Evolutionary conservation across 2,888 invertebrate genomes (phyloP), one percentile per base, ranked within the genome.

Genomic region (Microplitis manilae): DNA sequence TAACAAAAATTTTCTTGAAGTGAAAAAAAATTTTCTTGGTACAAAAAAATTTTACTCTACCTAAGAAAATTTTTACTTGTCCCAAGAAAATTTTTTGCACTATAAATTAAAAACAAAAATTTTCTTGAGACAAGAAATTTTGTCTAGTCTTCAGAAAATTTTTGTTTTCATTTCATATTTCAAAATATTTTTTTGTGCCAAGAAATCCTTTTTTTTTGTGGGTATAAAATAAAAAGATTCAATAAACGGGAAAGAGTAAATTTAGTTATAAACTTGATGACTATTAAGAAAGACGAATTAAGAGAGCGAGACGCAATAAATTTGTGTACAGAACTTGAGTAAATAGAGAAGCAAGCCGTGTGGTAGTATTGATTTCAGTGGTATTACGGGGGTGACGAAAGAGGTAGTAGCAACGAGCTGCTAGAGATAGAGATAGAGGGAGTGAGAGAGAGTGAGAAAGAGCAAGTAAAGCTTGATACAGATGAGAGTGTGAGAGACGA

Each of bases 341-440:
- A 86, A 87, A 87, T 86, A 85, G 80, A 82, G 85, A 75, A 77
- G 80, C 13, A 50, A 50, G 8, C 76, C 79, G 78, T 83, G 81
- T 81, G 79, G 81, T 83, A 79, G 87, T 87, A 87, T 87, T 87
- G 87, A 87, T 87, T 87, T 87, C 87, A 84, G 85, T 85, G 85
- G 86, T 85, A 86, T 81, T 81, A 81, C 78, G 76, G 74, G 30
- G 70, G 79, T 80, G 75, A 78, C 78, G 61, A 79, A 79, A 72
- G 75, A 79, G 77, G 76, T 72, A 30, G 38, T 41, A 68, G 38
- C 17, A 38, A 39, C 50, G 62, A 68, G 61, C 60, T 60, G 39
- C 15, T 30, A 59, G 9, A 15, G 62, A 62, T 50, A 60, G 68
- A 40, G 40, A 67, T 73, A 79, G 73, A 75, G 71, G 38, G 68